These are phyloP conservation scores for Perizoma flavofasciatum DNA, from an alignment of 2,888 invertebrate genomes.

Conservation along the genomic window DNA sequence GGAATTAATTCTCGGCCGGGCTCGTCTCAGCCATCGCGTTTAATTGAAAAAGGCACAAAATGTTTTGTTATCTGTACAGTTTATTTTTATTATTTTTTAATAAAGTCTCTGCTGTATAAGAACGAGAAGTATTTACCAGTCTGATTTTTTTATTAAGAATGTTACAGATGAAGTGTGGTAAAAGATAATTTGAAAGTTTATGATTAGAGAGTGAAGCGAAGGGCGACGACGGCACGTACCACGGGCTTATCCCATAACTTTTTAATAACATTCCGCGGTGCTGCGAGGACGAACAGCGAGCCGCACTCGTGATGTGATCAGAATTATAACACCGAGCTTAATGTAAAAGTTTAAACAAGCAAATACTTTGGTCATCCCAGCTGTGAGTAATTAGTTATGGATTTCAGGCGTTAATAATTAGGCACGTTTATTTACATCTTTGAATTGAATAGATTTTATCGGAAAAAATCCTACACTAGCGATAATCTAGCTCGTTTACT, in stretches of 20 bases:
- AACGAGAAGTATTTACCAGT: conserved; percentile 26
- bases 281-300: conserved; percentile 67
- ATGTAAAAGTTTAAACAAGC: conserved; percentile 65
- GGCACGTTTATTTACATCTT: background rate
- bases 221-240: conserved; percentile 58
- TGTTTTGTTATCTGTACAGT: conserved; percentile 56
- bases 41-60: conserved; percentile 74
- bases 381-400: conserved; percentile 7
- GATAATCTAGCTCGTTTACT: too few species aligned
- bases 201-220: conserved; percentile 62
- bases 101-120: conserved; percentile 15
- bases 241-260: conserved; percentile 77
- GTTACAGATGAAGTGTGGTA: conserved; percentile 41
- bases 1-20: conserved; percentile 75
- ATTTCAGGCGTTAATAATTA: background rate
- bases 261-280: conserved; percentile 79
- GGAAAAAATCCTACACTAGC: too few species aligned
- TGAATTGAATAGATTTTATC: too few species aligned
- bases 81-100: conserved; percentile 34
- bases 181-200: conserved; percentile 77
- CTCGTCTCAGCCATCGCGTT: conserved; percentile 61
- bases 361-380: conserved; percentile 42
- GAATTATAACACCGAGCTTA: conserved; percentile 63
- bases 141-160: conserved; percentile 39
- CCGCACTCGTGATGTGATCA: conserved; percentile 70